These are phyloP conservation scores for Sprattus sprattus DNA, from an alignment of 2,113 vertebrate species.

Conservation along the genomic window DNA sequence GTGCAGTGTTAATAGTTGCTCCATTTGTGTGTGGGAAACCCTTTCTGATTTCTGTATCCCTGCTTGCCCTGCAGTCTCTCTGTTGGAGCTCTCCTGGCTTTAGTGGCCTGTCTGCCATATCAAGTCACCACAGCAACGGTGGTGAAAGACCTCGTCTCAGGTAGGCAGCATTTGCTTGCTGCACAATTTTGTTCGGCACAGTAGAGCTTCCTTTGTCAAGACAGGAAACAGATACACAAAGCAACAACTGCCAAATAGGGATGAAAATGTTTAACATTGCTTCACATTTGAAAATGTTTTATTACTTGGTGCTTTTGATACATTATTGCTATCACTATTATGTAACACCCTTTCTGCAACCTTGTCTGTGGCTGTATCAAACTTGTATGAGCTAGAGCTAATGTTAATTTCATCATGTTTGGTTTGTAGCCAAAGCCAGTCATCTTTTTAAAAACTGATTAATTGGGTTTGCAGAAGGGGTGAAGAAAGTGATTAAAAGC, in stretches of 20 bases:
- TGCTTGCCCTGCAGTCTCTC: neutral
- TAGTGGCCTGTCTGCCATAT: conserved; percentile 42
- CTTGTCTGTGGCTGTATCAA: neutral
- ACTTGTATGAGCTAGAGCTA: neutral
- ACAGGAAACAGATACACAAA: neutral
- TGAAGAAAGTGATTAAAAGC: neutral
- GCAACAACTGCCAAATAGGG: neutral
- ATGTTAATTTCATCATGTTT: neutral
- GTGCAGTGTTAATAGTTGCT: neutral
- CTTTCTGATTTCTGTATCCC: neutral
- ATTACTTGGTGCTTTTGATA: neutral
- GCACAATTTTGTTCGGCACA: neutral
- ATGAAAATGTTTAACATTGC: too few species aligned
- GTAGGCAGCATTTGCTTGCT: conserved; percentile 29
- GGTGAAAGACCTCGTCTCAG: conserved; percentile 39
- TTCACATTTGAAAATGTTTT: neutral
- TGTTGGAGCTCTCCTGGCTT: conserved; percentile 38
- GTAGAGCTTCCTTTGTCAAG: neutral
- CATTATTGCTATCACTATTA: neutral
- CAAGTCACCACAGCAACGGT: conserved; percentile 26
- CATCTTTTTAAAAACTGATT: neutral
- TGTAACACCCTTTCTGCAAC: neutral
- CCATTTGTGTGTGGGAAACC: neutral
- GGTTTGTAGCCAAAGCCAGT: neutral
- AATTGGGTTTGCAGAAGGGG: neutral